These are phyloP conservation scores for Microtus pennsylvanicus DNA, from an alignment of 2,113 vertebrate genomes.

Conservation along the genomic window DNA sequence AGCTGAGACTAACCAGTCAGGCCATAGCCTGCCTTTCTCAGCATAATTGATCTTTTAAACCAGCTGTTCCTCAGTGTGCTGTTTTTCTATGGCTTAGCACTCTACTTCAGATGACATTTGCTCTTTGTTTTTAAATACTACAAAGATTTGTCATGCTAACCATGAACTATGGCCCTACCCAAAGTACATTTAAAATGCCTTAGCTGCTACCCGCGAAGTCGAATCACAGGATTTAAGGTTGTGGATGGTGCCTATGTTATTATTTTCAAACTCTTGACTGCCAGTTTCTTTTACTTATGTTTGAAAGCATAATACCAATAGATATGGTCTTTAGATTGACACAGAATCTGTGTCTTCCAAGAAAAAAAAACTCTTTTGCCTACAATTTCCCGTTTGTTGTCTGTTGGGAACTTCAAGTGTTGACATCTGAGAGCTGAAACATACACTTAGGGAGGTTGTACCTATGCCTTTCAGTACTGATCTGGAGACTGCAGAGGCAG, in stretches of 20 bases:
- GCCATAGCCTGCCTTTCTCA: neutral
- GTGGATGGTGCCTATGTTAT: neutral
- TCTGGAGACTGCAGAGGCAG: conserved; percentile 50
- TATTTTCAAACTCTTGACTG: conserved; percentile 43
- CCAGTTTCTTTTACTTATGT: conserved; percentile 11
- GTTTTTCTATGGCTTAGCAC: neutral
- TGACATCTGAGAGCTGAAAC: conserved; percentile 69
- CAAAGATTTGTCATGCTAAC: neutral
- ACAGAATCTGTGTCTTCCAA: neutral
- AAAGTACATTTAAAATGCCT: neutral
- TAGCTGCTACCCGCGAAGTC: neutral
- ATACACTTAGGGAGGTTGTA: conserved; percentile 48
- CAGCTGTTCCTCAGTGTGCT: neutral
- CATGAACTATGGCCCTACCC: neutral
- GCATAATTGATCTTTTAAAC: neutral
- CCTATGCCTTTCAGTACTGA: conserved; percentile 37
- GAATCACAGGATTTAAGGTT: neutral
- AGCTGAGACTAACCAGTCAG: neutral
- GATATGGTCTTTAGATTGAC: neutral
- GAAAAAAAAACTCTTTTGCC: neutral
- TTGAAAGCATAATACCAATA: conserved; percentile 35
- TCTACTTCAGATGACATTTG: neutral
- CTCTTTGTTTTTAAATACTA: neutral
- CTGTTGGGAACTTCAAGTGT: conserved; percentile 54
- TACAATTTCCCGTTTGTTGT: conserved; percentile 65